Base-by-base conservation (phyloP, 2,888 invertebrate genomes). In the Aspidapion aeneum region DNA sequence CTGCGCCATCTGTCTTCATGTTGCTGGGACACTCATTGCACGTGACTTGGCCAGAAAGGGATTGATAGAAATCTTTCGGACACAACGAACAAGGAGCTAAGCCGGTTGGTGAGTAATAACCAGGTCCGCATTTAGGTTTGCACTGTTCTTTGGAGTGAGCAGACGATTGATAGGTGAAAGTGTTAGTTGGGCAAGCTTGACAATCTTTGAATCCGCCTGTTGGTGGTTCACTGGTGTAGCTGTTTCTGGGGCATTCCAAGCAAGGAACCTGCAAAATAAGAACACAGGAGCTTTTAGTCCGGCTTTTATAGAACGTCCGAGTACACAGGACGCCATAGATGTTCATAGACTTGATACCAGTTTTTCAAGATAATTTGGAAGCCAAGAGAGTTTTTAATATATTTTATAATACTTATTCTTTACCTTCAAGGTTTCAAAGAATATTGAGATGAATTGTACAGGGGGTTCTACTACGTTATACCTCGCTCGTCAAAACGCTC, bases 71-170 rank as follows among this genome's bases (percentile, higher is more conserved):
- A 80, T 98, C 93, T 71, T 87, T 84, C 0, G 98, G 97, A 74
- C 98, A 98, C 63, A 91, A 87, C 1, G 94, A 93, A 78, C 98
- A 98, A 0, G 97, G 96, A 9, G 96, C 93, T 21, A 98, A 81
- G 16, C 98, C 98, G 16, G 95, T 96, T 1, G 93, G 90, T 0
- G 96, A 96, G 76, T 96, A 98, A 69, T 89, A 88, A 63, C 98
- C 98, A 16, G 95, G 86, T 16, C 88, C 84, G 78, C 98, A 98
- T 79, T 95, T 96, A 50, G 91, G 87, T 79, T 94, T 86, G 75
- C 96, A 96, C 68, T 87, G 85, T 69, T 91, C 90, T 77, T 87
- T 90, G 63, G 89, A 89, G 7, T 91, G 87, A 1, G 96, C 93
- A n/a, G 95, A 90, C 9, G 95, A 94, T 80, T 94, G 94, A 77